phyloP scores from a whole-genome alignment of 2,888 invertebrate genomes.

The Catocala sponsa region DNA sequence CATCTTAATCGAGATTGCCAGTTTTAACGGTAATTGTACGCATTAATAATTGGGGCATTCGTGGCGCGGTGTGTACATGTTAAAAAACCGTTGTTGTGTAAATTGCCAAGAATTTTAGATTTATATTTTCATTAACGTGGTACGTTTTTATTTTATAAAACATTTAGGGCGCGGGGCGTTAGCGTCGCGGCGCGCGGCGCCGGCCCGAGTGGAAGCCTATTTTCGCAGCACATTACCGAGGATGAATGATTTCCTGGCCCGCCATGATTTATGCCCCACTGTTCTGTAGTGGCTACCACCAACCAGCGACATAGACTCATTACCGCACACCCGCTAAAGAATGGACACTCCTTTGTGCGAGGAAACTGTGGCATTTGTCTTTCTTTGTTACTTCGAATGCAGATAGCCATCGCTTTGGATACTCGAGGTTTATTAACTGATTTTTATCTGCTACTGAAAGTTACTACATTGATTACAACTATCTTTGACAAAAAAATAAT shows the following conservation, averaged over 20 bases:
- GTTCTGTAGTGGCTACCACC: conserved; percentile 58
- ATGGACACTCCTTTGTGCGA: conserved; percentile 79
- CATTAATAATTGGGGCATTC: conserved; percentile 32
- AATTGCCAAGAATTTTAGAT: conserved; percentile 52
- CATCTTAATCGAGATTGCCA: conserved; percentile 28
- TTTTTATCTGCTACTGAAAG: conserved; percentile 57
- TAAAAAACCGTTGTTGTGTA: conserved; percentile 43
- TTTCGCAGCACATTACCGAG: conserved; percentile 87
- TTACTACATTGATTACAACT: conserved; percentile 46
- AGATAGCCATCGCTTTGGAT: conserved; percentile 62
- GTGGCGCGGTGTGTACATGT: conserved; percentile 32
- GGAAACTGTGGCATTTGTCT: conserved; percentile 79
- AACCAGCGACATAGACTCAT: conserved; percentile 73
- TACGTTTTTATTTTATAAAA: conserved; percentile 71
- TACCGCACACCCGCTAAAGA: conserved; percentile 72
- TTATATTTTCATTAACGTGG: conserved; percentile 72
- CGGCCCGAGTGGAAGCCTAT: conserved; percentile 81
- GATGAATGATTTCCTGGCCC: conserved; percentile 86
- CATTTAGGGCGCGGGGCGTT: conserved; percentile 77
- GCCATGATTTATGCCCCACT: conserved; percentile 80
- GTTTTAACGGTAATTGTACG: conserved; percentile 13
- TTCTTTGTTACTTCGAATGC: conserved; percentile 71
- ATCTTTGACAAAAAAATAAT: conserved; percentile 10
- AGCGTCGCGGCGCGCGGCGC: conserved; percentile 56
- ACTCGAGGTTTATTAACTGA: conserved; percentile 55